These are phyloP conservation scores for Taenaris catops DNA, from an alignment of 2,888 invertebrate genomes.

Conservation along the genomic window DNA sequence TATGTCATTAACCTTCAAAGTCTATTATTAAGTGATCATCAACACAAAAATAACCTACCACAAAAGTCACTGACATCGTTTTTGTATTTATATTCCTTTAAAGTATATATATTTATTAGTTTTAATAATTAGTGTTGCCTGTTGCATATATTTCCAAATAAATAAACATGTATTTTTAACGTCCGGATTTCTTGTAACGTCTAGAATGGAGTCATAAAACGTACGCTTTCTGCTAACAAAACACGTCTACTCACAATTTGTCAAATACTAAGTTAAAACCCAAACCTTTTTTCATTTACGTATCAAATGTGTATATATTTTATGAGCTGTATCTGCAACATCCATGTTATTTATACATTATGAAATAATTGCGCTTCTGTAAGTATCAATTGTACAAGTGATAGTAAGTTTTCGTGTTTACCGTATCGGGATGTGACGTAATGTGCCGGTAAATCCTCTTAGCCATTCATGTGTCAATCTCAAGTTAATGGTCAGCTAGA, in stretches of 20 bases:
- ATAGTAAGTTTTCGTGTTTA: constrained; percentile 1
- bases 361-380: not conserved
- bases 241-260: constrained; percentile 18
- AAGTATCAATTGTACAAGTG: not conserved
- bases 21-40: too few species aligned
- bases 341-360: too few species aligned
- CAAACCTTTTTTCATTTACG: not conserved
- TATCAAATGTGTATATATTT: not conserved
- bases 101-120: too few species aligned
- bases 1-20: too few species aligned
- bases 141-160: too few species aligned
- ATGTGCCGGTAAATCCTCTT: constrained; percentile 37
- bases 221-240: constrained; percentile 25
- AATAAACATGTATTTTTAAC: not conserved
- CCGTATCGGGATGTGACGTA: constrained; percentile 37
- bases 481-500: constrained; percentile 47
- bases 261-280: constrained; percentile 4
- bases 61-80: too few species aligned
- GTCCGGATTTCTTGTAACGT: constrained; percentile 12
- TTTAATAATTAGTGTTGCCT: too few species aligned
- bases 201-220: constrained; percentile 20
- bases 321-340: too few species aligned
- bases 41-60: too few species aligned
- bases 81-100: too few species aligned
- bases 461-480: constrained; percentile 61